Evolutionary conservation across 2,888 invertebrate genomes (phyloP).

Genomic region (Erebia ligea): DNA sequence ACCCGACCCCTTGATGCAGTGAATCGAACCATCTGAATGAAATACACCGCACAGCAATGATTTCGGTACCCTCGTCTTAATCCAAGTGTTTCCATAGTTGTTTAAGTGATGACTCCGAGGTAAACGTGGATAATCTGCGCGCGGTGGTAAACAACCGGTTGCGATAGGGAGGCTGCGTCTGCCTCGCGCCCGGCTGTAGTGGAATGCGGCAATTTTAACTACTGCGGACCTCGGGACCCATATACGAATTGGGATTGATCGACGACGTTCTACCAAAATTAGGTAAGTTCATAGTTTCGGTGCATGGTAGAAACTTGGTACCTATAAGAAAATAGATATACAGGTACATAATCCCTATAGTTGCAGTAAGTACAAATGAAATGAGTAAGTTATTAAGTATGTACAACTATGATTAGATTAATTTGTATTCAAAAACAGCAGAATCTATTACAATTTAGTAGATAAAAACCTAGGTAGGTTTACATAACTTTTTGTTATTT

Average conservation of each 20-base stretch:
- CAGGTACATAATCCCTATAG: not conserved
- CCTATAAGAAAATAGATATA: not conserved
- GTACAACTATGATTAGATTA: not conserved
- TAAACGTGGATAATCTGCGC: slow-evolving; percentile 50
- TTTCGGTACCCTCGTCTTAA: slow-evolving; percentile 52
- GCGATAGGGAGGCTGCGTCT: slow-evolving; percentile 77
- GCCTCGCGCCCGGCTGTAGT: slow-evolving; percentile 76
- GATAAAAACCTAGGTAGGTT: too few species aligned
- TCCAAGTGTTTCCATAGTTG: slow-evolving; percentile 63
- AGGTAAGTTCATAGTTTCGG: slow-evolving; percentile 56
- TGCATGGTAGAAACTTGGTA: not conserved
- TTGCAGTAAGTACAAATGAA: not conserved
- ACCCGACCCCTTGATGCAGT: slow-evolving; percentile 49
- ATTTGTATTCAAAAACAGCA: not conserved
- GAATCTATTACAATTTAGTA: too few species aligned
- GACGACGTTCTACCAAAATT: slow-evolving; percentile 57
- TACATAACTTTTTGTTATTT: too few species aligned
- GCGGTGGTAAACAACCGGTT: slow-evolving; percentile 69
- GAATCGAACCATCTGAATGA: slow-evolving; percentile 61
- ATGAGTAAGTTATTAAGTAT: not conserved
- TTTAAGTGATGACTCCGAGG: slow-evolving; percentile 67
- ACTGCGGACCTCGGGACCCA: slow-evolving; percentile 78
- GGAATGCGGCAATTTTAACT: slow-evolving; percentile 83
- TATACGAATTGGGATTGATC: slow-evolving; percentile 72
- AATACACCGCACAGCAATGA: slow-evolving; percentile 61